Conservation (phyloP, 2,113 vertebrate species). For the Oreochromis tanganicae region DNA sequence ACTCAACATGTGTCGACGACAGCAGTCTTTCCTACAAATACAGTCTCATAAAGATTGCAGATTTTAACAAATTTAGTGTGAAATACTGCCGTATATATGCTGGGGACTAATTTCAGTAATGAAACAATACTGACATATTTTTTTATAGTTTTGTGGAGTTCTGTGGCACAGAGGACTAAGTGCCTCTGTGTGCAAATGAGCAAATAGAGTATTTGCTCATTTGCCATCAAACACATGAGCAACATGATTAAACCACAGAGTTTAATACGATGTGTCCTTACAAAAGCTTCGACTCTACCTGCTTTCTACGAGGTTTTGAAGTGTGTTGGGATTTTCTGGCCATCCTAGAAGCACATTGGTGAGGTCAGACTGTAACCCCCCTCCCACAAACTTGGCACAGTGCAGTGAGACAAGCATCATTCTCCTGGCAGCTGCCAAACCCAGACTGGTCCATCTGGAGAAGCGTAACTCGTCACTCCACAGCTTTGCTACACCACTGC, state of each 20-base stretch:
- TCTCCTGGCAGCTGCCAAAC: not conserved
- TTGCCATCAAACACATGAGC: not conserved
- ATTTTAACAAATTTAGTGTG: accelerated
- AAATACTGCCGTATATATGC: not conserved
- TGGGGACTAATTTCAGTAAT: not conserved
- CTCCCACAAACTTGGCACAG: not conserved
- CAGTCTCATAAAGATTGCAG: not conserved
- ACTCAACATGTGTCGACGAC: not conserved
- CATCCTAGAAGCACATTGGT: not conserved
- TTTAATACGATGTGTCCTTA: not conserved
- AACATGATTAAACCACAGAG: not conserved
- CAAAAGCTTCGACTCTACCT: not conserved
- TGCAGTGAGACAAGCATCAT: not conserved
- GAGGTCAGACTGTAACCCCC: not conserved
- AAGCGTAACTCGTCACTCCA: not conserved
- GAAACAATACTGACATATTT: not conserved
- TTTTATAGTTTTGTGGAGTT: not conserved
- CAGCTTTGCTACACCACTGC: not conserved
- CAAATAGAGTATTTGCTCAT: too few relatives aligned
- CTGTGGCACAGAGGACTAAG: not conserved
- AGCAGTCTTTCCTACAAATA: not conserved
- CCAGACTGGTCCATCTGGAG: not conserved
- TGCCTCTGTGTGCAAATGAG: too few relatives aligned
- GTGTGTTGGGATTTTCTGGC: not conserved
- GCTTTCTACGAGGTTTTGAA: not conserved